Conservation (phyloP, 2,888 invertebrate species). For the Agrotis segetum region DNA sequence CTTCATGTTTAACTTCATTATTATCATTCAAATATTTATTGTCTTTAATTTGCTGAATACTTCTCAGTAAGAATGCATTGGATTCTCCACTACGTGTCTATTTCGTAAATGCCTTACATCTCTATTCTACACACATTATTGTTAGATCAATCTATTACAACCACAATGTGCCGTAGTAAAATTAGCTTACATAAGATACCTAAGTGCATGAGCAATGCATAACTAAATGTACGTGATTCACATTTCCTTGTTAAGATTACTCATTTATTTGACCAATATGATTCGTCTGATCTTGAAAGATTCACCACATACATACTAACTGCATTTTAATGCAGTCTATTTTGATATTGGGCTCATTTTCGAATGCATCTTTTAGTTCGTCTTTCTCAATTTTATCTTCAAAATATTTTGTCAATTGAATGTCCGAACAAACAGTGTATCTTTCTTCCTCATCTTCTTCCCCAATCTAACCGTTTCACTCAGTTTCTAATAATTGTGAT, state of each 20-base stretch:
- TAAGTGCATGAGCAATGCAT: conserved; percentile 37
- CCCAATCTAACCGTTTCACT: background rate
- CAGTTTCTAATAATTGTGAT: conserved; percentile 10
- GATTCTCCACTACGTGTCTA: conserved; percentile 7
- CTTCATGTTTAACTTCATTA: background rate
- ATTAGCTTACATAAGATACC: conserved; percentile 23
- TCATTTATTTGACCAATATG: conserved; percentile 1
- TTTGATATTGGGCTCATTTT: background rate
- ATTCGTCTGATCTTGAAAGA: conserved; percentile 5
- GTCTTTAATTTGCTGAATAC: conserved; percentile 7
- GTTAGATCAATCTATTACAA: conserved; percentile 7
- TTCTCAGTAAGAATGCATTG: background rate
- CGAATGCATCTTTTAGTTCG: background rate
- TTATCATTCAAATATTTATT: background rate
- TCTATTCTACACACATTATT: background rate
- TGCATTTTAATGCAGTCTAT: background rate
- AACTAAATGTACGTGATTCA: conserved; percentile 44
- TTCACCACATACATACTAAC: background rate
- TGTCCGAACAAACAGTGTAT: too few relatives aligned
- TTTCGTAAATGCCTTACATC: background rate
- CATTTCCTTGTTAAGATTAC: conserved; percentile 26
- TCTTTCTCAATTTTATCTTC: too few relatives aligned
- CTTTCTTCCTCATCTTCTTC: background rate
- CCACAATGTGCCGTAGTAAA: conserved; percentile 7
- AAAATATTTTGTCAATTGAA: too few relatives aligned